Evolutionary conservation across 2,113 vertebrate genomes (phyloP), one percentile per base, ranked within the genome.

Genomic region (Cygnus atratus): DNA sequence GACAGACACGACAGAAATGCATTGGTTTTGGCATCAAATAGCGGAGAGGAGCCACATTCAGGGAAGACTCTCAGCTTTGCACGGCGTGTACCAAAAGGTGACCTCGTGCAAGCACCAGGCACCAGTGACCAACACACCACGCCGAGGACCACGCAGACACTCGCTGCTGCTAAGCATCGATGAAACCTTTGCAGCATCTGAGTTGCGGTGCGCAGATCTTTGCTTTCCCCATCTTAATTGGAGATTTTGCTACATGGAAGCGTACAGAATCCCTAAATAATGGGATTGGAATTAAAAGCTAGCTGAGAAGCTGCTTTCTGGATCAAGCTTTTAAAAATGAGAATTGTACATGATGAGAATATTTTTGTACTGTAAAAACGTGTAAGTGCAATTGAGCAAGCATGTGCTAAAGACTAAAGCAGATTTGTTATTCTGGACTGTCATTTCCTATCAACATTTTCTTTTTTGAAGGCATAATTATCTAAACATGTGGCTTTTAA

Each of bases 391-490:
- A 86, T 24, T 31, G 22, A 94, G 76, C 85, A 39, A 84, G 61
- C 4, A 3, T 1, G 29, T 1, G 8, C 58, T 71, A 15, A 82
- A 83, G 66, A 91, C 68, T 31, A 65, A 62, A 79, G 73, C 83
- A 88, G 83, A 18, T 92, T 94, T 95, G 90, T 94, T 96, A 92
- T 88, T 92, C 92, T 73, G 83, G 62, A 87, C 93, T 95, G 95
- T 92, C 92, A 84, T 87, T n/a, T 93, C 76, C 92, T 72, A 97
- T 92, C 88, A 88, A 8, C 2, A 0, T 50, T 82, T 70, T 33
- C 92, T 65, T 82, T 84, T 95, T 12, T 90, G 92, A 96, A 93
- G 88, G 95, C 57, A 48, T 90, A 95, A 92, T 96, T 96, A 95
- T 44, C 86, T 37, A 90, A 97, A 93, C 93, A 90, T 81, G 88